phyloP scores from a whole-genome alignment of 2,888 invertebrate genomes.

The Helobdella robusta region DNA sequence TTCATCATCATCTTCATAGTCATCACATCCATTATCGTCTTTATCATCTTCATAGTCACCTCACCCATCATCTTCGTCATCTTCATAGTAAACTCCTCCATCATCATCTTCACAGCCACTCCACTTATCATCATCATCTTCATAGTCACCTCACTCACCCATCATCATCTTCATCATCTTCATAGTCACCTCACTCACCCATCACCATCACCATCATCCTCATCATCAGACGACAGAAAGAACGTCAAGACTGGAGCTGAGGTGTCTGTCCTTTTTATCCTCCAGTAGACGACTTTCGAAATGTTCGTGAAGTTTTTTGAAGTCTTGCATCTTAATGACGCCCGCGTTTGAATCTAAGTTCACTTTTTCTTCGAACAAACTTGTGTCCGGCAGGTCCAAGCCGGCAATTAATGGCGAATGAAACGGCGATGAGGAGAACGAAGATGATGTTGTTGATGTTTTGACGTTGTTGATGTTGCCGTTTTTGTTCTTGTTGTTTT shows the following conservation, averaged over 20 bases:
- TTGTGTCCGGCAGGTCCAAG: constrained; percentile 7
- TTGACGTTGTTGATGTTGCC: too few relatives aligned
- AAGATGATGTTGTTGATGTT: constrained; percentile 24
- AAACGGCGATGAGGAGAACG: constrained; percentile 29
- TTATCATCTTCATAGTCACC: neutral
- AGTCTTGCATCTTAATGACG: too few relatives aligned
- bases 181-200: neutral
- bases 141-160: neutral
- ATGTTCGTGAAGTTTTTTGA: too few relatives aligned
- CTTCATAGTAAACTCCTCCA: neutral
- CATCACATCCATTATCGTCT: neutral
- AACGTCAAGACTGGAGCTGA: neutral
- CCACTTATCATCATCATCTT: constrained; percentile 6
- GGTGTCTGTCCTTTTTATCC: neutral
- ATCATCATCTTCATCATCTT: too few relatives aligned
- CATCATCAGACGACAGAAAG: neutral
- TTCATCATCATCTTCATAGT: too few relatives aligned
- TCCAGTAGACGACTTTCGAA: neutral
- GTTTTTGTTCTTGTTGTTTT: too few relatives aligned
- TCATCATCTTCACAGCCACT: too few relatives aligned
- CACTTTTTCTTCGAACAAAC: neutral
- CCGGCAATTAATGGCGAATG: constrained; percentile 28
- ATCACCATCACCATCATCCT: neutral
- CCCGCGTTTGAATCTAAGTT: too few relatives aligned
- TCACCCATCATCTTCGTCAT: neutral